Evolutionary conservation across 1,140 invertebrate genomes (phyloP).

Genomic region (Magallana angulata): DNA sequence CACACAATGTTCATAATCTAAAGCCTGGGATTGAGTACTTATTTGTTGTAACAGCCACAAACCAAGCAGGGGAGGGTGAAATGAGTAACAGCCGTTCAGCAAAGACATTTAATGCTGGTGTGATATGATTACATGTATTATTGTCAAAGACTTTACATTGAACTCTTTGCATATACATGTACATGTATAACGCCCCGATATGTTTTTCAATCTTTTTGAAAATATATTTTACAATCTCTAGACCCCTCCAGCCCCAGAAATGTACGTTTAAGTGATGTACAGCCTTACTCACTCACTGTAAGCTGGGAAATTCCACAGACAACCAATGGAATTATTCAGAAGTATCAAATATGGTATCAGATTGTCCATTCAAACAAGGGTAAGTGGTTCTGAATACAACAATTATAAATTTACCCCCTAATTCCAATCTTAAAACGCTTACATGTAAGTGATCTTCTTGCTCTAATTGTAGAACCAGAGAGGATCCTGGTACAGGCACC

Average conservation of each 20-base stretch:
- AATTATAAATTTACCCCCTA: no score
- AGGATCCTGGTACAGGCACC: constrained; percentile 31
- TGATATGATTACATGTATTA: not conserved
- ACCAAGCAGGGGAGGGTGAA: constrained; percentile 61
- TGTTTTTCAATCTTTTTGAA: no score
- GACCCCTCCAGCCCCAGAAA: constrained; percentile 63
- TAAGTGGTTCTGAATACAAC: not conserved
- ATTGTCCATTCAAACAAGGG: constrained; percentile 22
- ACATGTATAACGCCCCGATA: no score
- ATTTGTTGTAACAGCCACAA: constrained; percentile 63
- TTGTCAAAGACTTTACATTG: no score
- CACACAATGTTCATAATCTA: constrained; percentile 54
- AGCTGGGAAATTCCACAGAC: constrained; percentile 63
- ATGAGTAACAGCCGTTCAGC: constrained; percentile 62
- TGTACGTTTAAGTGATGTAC: constrained; percentile 43
- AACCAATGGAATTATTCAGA: constrained; percentile 64
- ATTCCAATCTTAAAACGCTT: no score
- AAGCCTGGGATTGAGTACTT: constrained; percentile 61
- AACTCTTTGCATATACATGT: no score
- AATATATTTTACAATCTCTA: not conserved
- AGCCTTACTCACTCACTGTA: constrained; percentile 49
- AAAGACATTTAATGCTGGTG: constrained; percentile 67
- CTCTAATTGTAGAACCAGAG: not conserved
- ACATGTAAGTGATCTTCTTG: no score
- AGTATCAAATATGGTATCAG: constrained; percentile 66